Evolutionary conservation across 64 coral and sea anemone species (phyloP), one percentile per base, ranked within the genome.

Genomic region (Pocillopora damicornis): DNA sequence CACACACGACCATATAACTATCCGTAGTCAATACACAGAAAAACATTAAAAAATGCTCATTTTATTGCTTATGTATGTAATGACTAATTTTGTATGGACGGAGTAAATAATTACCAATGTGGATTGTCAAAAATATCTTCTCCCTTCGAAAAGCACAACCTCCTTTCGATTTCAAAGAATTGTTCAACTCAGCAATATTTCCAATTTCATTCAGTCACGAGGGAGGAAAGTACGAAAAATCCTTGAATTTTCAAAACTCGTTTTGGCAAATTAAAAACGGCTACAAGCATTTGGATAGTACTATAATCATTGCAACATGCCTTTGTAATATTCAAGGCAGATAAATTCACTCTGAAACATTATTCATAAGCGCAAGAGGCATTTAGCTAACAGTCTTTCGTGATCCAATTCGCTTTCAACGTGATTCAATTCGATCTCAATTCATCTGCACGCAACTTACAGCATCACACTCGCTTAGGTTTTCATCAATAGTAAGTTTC

Each of bases 401-500:
- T 11, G 4, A 8, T 71, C 67, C 61, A 81, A 63, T 83, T 6
- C 13, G 36, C 35, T 34, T 17, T 68, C 61, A 83, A 68, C 34
- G 61, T 61, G 63, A 35, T 22, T 58, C 42, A 42, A 37, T 6
- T 85, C 18, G 37, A 23, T 23, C 20, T 7, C 20, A 9, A 20
- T 25, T 23, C 67, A 56, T 77, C 17, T 16, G 60, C 9, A 63
- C n/a, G 8, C 20, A 9, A 20, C 23, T 16, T 0, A 11, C 22
- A 30, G 2, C 38, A 16, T 58, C 25, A 11, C 4, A 66, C 62
- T 18, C 64, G 67, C 67, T 11, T 25, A 30, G n/a, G 25, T 30
- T 71, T 38, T 8, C 10, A 20, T 88, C 79, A 98, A 63, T 98
- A 98, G 77, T 98, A 98, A 15, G 96, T 98, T 85, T 98, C 96